A percentile compares a stretch with the other conserved stretches of the same genome.
Conservation (phyloP, 2,888 invertebrate genomes). For the Luperina nickerlii region DNA sequence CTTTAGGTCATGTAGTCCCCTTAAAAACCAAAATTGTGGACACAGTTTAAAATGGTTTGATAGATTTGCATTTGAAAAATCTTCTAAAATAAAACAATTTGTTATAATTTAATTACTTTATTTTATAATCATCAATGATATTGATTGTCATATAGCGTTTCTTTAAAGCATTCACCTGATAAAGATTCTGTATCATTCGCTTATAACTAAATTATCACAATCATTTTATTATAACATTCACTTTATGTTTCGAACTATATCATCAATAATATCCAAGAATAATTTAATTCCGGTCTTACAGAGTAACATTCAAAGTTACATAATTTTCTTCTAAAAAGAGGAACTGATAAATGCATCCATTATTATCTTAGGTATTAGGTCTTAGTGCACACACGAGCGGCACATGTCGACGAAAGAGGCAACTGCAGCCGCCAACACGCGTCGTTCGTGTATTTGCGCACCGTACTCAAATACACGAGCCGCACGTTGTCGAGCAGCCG, state of each 20-base stretch:
- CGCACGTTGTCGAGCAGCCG: no score
- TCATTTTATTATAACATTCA: neutral
- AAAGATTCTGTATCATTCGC: neutral
- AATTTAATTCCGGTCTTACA: neutral
- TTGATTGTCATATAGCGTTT: neutral
- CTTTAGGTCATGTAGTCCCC: no score
- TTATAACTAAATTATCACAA: slow-evolving; percentile 29
- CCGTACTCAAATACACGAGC: no score
- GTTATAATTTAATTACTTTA: slow-evolving; percentile 1
- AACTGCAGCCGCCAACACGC: no score
- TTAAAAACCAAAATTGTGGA: neutral
- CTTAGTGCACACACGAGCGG: neutral
- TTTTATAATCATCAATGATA: slow-evolving; percentile 14
- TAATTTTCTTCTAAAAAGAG: neutral
- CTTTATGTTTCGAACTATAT: neutral
- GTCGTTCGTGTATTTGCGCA: no score
- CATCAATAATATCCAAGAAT: neutral
- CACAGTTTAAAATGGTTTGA: neutral
- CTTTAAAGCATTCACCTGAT: slow-evolving; percentile 12
- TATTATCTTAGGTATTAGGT: neutral
- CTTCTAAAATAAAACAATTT: slow-evolving; percentile 26
- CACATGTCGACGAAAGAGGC: neutral
- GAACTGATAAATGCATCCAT: slow-evolving; percentile 17
- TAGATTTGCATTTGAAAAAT: neutral
- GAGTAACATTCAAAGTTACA: neutral